Conservation (phyloP, 2,113 vertebrate species). For the Pachycephala philippinensis region DNA sequence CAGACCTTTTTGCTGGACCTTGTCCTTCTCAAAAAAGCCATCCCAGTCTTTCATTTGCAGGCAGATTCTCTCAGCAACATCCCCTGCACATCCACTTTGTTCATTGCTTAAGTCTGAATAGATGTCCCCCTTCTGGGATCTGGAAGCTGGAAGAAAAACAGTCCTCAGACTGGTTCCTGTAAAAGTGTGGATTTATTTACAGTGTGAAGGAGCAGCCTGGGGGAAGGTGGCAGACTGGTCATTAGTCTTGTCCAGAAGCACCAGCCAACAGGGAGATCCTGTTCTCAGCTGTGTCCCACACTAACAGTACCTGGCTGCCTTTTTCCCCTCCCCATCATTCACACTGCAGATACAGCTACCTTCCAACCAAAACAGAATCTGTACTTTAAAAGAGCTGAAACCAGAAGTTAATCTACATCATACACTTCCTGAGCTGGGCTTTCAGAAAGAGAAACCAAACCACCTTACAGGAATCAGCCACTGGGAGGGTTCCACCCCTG, state of each 20-base stretch:
- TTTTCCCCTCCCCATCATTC: background rate
- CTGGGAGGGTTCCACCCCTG: background rate
- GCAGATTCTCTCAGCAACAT: background rate
- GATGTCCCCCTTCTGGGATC: background rate
- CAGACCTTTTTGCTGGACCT: background rate
- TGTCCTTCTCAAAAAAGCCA: background rate
- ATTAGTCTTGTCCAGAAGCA: background rate
- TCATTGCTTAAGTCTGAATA: background rate
- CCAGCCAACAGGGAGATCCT: background rate
- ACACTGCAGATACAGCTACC: background rate
- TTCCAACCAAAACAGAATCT: background rate
- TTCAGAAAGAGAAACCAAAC: background rate
- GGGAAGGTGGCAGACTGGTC: background rate
- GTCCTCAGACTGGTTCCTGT: background rate
- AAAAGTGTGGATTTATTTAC: background rate
- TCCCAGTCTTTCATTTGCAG: background rate
- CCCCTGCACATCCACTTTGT: background rate
- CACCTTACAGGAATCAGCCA: rapidly evolving
- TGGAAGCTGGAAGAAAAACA: background rate
- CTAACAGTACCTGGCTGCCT: background rate
- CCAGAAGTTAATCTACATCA: background rate
- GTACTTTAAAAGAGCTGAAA: background rate
- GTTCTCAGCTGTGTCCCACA: background rate
- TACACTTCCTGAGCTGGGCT: background rate
- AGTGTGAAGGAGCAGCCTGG: background rate